phyloP scores from a whole-genome alignment of 2,113 vertebrate genomes.

The Oxyruncus cristatus region DNA sequence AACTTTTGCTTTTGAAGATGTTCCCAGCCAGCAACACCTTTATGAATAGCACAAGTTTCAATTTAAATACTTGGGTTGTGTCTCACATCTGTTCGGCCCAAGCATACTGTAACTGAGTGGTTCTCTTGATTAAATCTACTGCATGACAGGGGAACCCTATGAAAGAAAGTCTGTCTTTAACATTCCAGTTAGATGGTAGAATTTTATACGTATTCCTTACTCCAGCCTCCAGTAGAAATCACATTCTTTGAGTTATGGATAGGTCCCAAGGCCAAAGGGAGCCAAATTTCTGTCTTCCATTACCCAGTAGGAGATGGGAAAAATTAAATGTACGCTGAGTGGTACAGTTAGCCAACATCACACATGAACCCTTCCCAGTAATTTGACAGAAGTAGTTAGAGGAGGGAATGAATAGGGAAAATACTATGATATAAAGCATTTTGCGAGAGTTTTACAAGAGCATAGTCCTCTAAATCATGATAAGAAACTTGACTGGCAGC shows the following conservation, averaged over 20 bases:
- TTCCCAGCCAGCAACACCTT: not conserved
- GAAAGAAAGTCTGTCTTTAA: not conserved
- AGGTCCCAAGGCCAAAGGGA: not conserved
- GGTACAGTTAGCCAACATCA: not conserved
- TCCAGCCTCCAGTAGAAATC: constrained; percentile 39
- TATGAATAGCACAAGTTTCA: not conserved
- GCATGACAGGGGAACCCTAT: constrained; percentile 1
- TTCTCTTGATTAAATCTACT: constrained; percentile 18
- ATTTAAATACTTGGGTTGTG: not conserved
- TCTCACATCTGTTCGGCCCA: not conserved
- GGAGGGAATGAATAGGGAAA: not conserved
- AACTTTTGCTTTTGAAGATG: not conserved
- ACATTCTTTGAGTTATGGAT: constrained; percentile 52
- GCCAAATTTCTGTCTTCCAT: constrained; percentile 58
- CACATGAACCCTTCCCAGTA: not conserved
- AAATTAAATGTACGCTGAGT: not conserved
- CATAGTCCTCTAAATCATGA: not conserved
- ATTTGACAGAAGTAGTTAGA: not conserved
- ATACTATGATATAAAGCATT: not conserved
- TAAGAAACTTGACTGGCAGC: not conserved
- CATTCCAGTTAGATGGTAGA: constrained; percentile 3
- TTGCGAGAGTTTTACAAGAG: not conserved
- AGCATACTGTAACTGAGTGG: not conserved
- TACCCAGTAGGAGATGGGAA: constrained; percentile 18
- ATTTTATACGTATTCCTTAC: not conserved